These are phyloP conservation scores for Okamejei kenojei DNA, from an alignment of 2,797 vertebrate genomes.

Conservation along the genomic window DNA sequence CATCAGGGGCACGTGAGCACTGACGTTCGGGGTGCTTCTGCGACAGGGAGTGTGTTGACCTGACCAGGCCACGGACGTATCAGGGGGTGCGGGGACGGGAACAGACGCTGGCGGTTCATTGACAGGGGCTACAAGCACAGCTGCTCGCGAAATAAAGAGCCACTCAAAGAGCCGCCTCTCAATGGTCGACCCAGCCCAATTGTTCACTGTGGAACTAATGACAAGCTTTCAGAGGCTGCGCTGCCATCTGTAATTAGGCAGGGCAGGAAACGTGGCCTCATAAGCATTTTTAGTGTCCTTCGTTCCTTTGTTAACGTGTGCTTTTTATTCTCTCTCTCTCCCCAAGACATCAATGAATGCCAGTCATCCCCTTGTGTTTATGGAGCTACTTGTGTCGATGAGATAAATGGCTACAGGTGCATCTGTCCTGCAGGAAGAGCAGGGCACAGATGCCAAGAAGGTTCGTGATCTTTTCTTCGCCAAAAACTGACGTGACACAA, in stretches of 20 bases:
- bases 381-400: slow-evolving; percentile 82
- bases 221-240: background rate
- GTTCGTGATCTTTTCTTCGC: slow-evolving; percentile 53
- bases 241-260: slow-evolving; percentile 12
- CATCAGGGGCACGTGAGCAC: background rate
- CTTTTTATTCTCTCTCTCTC: slow-evolving; percentile 37
- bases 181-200: background rate
- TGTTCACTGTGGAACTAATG: slow-evolving; percentile 26
- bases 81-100: background rate
- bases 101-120: background rate
- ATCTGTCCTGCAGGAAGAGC: slow-evolving; percentile 75
- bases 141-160: background rate
- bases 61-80: too few relatives aligned
- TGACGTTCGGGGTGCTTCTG: background rate
- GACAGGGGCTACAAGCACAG: background rate
- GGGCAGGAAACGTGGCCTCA: slow-evolving; percentile 6
- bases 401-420: slow-evolving; percentile 81
- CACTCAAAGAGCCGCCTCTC: background rate
- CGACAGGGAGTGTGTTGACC: background rate
- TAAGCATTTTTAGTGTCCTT: slow-evolving; percentile 30
- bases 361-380: slow-evolving; percentile 85
- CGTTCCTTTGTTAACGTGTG: background rate
- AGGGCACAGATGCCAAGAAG: slow-evolving; percentile 76
- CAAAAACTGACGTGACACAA: too few relatives aligned
- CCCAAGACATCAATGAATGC: slow-evolving; percentile 85